Conservation (phyloP, 2,797 vertebrate genomes). For the Leuciscus waleckii region DNA sequence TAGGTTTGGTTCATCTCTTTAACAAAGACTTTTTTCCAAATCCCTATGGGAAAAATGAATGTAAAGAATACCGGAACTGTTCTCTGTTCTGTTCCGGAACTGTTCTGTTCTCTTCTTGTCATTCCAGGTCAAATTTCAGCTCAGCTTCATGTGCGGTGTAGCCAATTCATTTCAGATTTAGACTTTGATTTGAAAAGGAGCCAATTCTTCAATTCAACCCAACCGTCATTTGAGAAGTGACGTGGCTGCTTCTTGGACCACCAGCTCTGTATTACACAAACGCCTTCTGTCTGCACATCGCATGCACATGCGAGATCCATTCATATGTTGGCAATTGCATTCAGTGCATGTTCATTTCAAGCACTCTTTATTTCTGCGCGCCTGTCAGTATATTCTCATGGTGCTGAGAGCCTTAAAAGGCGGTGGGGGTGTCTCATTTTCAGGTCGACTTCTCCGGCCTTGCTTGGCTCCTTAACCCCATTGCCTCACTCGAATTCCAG, state of each 20-base stretch:
- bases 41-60: not conserved
- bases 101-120: not conserved
- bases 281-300: slow-evolving; percentile 38
- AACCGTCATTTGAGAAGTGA: slow-evolving; percentile 27
- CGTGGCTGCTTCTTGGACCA: slow-evolving; percentile 1
- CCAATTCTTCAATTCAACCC: slow-evolving; percentile 28
- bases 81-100: no score
- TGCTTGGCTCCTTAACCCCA: slow-evolving; percentile 53
- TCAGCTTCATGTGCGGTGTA: not conserved
- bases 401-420: slow-evolving; percentile 26
- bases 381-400: slow-evolving; percentile 8
- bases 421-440: slow-evolving; percentile 35
- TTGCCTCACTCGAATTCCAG: slow-evolving; percentile 70
- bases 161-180: not conserved
- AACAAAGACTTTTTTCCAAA: not conserved
- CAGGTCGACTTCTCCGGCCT: slow-evolving; percentile 44
- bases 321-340: slow-evolving; percentile 15
- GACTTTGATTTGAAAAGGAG: slow-evolving; percentile 4
- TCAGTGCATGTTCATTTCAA: slow-evolving; percentile 16
- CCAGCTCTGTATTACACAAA: slow-evolving; percentile 22
- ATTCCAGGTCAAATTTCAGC: not conserved
- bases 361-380: slow-evolving; percentile 15
- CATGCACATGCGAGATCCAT: slow-evolving; percentile 4
- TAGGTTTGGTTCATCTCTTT: not conserved
- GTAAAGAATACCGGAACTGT: not conserved